phyloP scores from a whole-genome alignment of 2,888 invertebrate species.

The Ganaspis brasiliensis region DNA sequence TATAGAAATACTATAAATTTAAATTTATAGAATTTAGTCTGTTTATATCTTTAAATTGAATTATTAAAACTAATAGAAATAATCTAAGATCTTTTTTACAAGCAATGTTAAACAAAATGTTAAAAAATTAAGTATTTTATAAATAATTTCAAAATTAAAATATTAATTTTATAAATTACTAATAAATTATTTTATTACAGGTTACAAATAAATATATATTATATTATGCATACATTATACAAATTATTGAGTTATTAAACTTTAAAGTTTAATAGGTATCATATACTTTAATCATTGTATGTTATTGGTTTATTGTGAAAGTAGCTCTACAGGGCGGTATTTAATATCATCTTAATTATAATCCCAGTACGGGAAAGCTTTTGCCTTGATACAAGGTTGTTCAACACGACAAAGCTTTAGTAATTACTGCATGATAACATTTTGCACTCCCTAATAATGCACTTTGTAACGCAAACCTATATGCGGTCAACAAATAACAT shows the following conservation, averaged over 20 bases:
- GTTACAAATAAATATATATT: no score
- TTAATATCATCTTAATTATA: conserved; percentile 43
- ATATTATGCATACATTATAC: no score
- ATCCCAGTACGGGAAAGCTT: conserved; percentile 30
- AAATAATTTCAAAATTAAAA: no score
- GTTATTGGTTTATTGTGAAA: conserved; percentile 9
- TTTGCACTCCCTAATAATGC: conserved; percentile 38
- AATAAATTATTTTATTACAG: no score
- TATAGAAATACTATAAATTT: no score
- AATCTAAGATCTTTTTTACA: no score
- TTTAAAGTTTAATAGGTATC: neutral
- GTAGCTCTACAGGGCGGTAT: neutral
- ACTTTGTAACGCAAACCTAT: conserved; percentile 37
- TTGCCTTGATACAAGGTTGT: conserved; percentile 27
- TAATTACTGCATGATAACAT: conserved; percentile 43
- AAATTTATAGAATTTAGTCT: no score
- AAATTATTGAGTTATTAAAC: neutral
- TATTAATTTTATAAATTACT: no score
- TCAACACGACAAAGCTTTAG: conserved; percentile 37
- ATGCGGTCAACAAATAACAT: conserved; percentile 19
- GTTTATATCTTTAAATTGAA: no score
- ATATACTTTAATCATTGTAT: neutral
- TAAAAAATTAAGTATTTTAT: no score
- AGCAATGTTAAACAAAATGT: no score
- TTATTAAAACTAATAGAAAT: no score